Base-by-base conservation (phyloP, 2,888 invertebrate species). In the Lasius fuliginosus region DNA sequence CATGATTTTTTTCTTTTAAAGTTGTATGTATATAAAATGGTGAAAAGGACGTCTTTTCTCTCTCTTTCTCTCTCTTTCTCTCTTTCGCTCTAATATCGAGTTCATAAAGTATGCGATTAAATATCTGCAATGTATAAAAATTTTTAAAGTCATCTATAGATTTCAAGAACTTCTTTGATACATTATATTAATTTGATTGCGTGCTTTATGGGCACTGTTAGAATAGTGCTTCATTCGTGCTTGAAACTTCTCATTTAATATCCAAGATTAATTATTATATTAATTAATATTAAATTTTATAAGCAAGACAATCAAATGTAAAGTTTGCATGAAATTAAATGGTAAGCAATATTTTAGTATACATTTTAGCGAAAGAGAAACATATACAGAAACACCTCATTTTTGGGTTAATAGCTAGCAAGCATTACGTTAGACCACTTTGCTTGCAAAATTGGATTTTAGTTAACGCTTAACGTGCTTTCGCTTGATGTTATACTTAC, bases 381-480 rank as follows among this genome's bases (percentile, higher is more conserved):
- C 15, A 46, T 49, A 42, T 49, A 23, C 15, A 23, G 46, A 9
- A 18, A 33, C 23, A 58, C 30, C 71, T 53, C 12, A 4, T 15
- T 18, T 40, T 69, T 30, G 15, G 3, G 4, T 15, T 71, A 79
- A 79, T 71, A 23, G 58, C 30, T 15, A 71, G 42, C n/a, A 49
- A 75, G 67, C 56, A 33, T 33, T n/a, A 40, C 40, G 40, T 40
- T 12, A 12, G 36, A 53, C 6, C 12, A 15, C n/a, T 36, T 5
- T 1, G 46, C 15, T 75, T 8, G 8, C 11, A 53, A 79, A 46
- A 60, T 58, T 73, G 8, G 3, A 71, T 71, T 58, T 79, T 23
- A 79, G 3, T 79, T n/a, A 53, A 76, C 33, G 53, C 36, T 33
- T 40, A 42, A 53, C 58, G 11, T 33, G 23, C 49, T 15, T 69